Conservation (phyloP, 2,888 invertebrate species). For the Lasioglossum lativentre region DNA sequence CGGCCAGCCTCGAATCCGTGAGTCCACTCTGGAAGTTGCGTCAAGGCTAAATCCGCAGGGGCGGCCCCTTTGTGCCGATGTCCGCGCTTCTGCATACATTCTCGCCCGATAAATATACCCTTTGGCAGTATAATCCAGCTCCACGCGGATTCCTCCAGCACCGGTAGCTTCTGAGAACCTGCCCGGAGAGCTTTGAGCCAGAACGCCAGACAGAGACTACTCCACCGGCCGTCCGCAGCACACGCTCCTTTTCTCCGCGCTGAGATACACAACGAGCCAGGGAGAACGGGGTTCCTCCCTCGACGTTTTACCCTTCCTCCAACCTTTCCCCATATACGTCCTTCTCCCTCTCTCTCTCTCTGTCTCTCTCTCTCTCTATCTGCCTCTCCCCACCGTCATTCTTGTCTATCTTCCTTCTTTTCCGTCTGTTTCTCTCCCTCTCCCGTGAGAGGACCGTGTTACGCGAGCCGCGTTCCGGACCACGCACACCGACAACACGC, state of each 20-base stretch:
- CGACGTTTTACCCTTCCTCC: constrained; percentile 64
- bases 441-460: constrained; percentile 44
- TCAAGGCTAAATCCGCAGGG: constrained; percentile 82
- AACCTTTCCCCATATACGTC: constrained; percentile 35
- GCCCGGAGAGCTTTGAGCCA: constrained; percentile 80
- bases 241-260: constrained; percentile 37
- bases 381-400: constrained; percentile 22
- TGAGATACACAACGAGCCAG: constrained; percentile 30
- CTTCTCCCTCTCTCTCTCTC: constrained; percentile 42
- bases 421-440: constrained; percentile 12
- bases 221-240: constrained; percentile 16
- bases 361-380: constrained; percentile 59
- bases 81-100: constrained; percentile 84
- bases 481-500: constrained; percentile 54
- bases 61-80: constrained; percentile 84
- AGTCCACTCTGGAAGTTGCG: constrained; percentile 76
- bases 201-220: constrained; percentile 46
- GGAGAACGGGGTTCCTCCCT: constrained; percentile 56
- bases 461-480: constrained; percentile 31
- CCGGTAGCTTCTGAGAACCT: constrained; percentile 84
- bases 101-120: constrained; percentile 85
- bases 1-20: constrained; percentile 65
- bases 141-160: constrained; percentile 81
- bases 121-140: constrained; percentile 84
- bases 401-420: background rate